phyloP scores from a whole-genome alignment of 1,140 invertebrate species.

The Nasonia giraulti region DNA sequence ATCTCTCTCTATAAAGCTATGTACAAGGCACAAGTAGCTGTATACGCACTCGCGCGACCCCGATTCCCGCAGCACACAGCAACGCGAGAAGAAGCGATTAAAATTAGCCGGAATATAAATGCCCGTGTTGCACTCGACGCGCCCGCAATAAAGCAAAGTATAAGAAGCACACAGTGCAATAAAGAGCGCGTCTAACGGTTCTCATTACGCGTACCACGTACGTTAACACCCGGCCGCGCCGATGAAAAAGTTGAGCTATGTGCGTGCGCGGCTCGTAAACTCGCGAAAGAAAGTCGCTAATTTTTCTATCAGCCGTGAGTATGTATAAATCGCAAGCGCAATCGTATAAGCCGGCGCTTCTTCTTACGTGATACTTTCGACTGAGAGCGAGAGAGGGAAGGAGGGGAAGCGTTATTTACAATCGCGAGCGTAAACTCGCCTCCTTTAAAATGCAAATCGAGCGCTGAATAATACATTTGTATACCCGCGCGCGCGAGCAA shows the following conservation, averaged over 20 bases:
- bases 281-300: background rate
- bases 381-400: background rate
- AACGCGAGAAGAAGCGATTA: too few relatives aligned
- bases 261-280: background rate
- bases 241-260: too few relatives aligned
- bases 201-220: too few relatives aligned
- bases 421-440: conserved; percentile 47
- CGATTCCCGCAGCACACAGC: too few relatives aligned
- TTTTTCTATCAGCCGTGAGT: conserved; percentile 31
- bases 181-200: too few relatives aligned
- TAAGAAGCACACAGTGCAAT: too few relatives aligned
- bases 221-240: too few relatives aligned
- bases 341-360: conserved; percentile 42
- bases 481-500: conserved; percentile 35
- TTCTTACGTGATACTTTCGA: too few relatives aligned
- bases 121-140: too few relatives aligned
- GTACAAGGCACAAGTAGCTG: background rate
- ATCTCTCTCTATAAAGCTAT: background rate
- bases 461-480: conserved; percentile 54
- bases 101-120: too few relatives aligned
- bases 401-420: conserved; percentile 35
- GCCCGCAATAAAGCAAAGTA: too few relatives aligned
- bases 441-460: conserved; percentile 55
- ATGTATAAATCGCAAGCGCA: conserved; percentile 33
- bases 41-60: too few relatives aligned